phyloP scores from a whole-genome alignment of 2,113 vertebrate species.

The Machaerirhynchus nigripectus region DNA sequence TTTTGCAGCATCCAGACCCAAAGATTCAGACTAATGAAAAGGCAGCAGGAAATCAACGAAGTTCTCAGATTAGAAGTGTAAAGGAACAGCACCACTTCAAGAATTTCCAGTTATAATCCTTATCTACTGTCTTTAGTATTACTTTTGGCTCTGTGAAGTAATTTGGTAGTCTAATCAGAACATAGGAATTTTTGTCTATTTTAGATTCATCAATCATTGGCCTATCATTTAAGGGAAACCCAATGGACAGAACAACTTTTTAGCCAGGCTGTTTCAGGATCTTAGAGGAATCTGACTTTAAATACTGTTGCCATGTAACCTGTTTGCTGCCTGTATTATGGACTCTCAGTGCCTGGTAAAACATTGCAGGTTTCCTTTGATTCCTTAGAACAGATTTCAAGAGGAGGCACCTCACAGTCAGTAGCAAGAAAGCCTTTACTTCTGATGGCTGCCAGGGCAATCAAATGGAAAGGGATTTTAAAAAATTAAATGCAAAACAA shows the following conservation, averaged over 20 bases:
- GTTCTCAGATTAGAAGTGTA: neutral
- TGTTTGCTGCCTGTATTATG: neutral
- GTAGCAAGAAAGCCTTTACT: neutral
- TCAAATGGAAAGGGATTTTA: neutral
- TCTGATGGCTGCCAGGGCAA: slow-evolving; percentile 9
- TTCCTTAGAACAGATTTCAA: neutral
- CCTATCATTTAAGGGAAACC: neutral
- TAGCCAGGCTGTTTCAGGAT: neutral
- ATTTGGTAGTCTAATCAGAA: neutral
- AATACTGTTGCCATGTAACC: neutral
- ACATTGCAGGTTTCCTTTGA: neutral
- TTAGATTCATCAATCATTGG: neutral
- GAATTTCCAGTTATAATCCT: neutral
- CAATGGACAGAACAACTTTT: neutral
- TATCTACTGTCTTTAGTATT: neutral
- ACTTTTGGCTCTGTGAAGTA: neutral
- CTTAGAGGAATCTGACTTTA: neutral
- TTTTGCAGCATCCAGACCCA: neutral
- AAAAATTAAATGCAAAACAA: slow-evolving; percentile 22
- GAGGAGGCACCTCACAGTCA: neutral
- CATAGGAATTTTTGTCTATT: neutral
- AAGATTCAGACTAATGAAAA: neutral
- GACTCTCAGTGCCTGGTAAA: neutral
- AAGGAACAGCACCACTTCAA: neutral
- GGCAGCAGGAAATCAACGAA: neutral